Evolutionary conservation across 2,888 invertebrate genomes (phyloP).

Genomic region (Loripinus fragilis): DNA sequence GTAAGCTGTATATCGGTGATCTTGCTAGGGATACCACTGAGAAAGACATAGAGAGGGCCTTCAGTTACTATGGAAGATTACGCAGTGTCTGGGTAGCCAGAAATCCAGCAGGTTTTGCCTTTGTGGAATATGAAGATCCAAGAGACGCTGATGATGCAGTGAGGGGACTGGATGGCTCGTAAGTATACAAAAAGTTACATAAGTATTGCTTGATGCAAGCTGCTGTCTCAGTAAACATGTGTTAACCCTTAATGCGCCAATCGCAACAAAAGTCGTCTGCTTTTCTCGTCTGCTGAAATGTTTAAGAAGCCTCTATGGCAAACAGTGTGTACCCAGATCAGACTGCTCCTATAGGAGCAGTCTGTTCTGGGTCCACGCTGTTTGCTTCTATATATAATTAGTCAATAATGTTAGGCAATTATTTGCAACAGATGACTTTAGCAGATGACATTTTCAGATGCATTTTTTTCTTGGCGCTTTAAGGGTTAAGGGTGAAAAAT

Average conservation of each 20-base stretch:
- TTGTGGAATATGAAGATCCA: slow-evolving; percentile 83
- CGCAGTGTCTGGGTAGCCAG: slow-evolving; percentile 97
- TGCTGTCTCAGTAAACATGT: neutral
- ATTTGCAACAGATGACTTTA: too few species aligned
- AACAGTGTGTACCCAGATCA: too few species aligned
- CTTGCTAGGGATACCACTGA: slow-evolving; percentile 95
- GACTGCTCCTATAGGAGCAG: too few species aligned
- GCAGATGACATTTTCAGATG: too few species aligned
- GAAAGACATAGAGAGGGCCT: slow-evolving; percentile 93
- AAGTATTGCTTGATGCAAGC: neutral
- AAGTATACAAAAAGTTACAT: slow-evolving; percentile 49
- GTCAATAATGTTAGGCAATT: too few species aligned
- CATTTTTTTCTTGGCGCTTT: neutral
- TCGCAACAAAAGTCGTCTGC: too few species aligned
- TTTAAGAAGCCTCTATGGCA: too few species aligned
- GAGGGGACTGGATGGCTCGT: slow-evolving; percentile 83
- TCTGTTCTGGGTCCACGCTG: too few species aligned
- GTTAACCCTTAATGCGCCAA: too few species aligned
- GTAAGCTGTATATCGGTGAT: slow-evolving; percentile 96
- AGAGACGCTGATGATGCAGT: slow-evolving; percentile 84
- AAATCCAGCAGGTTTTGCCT: slow-evolving; percentile 90
- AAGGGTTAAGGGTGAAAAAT: neutral
- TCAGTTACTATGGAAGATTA: slow-evolving; percentile 94
- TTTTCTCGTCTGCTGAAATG: too few species aligned
- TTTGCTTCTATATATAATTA: too few species aligned